These are phyloP conservation scores for Drosophila neocordata DNA, from an alignment of 1,140 invertebrate genomes.

Conservation along the genomic window DNA sequence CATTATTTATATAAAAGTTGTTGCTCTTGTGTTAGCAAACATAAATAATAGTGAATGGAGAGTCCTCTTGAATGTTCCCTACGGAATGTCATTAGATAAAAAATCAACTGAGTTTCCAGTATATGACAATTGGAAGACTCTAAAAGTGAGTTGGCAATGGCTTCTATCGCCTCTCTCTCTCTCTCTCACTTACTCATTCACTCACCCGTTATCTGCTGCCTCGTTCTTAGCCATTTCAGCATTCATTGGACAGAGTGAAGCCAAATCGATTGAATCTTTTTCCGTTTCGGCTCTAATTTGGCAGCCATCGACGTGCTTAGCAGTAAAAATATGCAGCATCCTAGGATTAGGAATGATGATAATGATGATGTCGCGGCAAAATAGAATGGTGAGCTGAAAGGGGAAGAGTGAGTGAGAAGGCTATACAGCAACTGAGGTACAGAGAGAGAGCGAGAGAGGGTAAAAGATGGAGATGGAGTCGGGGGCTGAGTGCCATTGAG, in stretches of 20 bases:
- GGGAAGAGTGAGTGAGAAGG: slow-evolving; percentile 18
- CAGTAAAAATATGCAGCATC: slow-evolving; percentile 59
- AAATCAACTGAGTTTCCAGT: background rate
- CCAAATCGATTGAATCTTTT: slow-evolving; percentile 53
- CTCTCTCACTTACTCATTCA: background rate
- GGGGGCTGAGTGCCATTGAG: slow-evolving; percentile 67
- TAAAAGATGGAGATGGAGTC: background rate
- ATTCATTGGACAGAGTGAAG: slow-evolving; percentile 25
- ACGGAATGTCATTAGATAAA: too few species aligned
- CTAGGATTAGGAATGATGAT: slow-evolving; percentile 3
- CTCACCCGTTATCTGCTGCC: background rate
- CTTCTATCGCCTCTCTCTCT: background rate
- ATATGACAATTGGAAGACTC: slow-evolving; percentile 1
- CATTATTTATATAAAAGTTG: too few species aligned
- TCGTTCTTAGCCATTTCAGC: slow-evolving; percentile 2
- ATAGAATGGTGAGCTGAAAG: background rate
- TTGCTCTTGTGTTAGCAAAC: background rate
- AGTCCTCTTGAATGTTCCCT: background rate
- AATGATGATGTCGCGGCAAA: background rate
- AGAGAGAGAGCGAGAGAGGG: too few species aligned
- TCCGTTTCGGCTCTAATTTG: slow-evolving; percentile 65
- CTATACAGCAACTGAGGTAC: too few species aligned
- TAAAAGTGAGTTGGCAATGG: background rate
- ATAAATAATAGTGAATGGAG: background rate
- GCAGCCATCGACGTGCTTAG: slow-evolving; percentile 71